These are phyloP conservation scores for Molossus alvarezi DNA, from an alignment of 2,797 vertebrate genomes.

Conservation along the genomic window DNA sequence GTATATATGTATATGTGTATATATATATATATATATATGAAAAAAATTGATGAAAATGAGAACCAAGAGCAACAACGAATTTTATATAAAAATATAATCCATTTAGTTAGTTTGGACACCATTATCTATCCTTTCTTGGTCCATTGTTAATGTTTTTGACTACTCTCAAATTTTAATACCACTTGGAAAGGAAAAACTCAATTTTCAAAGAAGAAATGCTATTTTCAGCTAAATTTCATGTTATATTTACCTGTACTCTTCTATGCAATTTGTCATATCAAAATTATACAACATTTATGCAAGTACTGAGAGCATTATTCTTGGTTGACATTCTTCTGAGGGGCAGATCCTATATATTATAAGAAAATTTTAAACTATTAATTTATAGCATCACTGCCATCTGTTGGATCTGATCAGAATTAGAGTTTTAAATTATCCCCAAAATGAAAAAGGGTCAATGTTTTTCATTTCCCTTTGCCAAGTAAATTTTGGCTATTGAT, in stretches of 20 bases:
- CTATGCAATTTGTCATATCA: slow-evolving; percentile 68
- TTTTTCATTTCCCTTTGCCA: slow-evolving; percentile 2
- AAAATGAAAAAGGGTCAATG: slow-evolving; percentile 38
- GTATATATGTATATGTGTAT: too few species aligned
- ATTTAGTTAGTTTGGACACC: not conserved
- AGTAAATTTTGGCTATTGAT: not conserved
- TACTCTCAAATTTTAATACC: slow-evolving; percentile 15
- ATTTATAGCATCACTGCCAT: slow-evolving; percentile 90
- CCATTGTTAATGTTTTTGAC: not conserved
- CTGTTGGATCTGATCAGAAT: slow-evolving; percentile 89
- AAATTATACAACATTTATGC: slow-evolving; percentile 72
- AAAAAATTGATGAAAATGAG: not conserved
- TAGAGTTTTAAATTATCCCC: slow-evolving; percentile 43
- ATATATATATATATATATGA: too few species aligned
- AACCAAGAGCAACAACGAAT: slow-evolving; percentile 5
- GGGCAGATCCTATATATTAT: not conserved
- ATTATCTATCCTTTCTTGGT: not conserved
- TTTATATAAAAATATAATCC: not conserved
- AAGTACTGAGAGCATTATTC: slow-evolving; percentile 42
- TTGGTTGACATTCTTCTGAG: slow-evolving; percentile 35
- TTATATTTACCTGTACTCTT: slow-evolving; percentile 53
- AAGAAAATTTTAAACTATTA: slow-evolving; percentile 74
- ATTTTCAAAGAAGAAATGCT: slow-evolving; percentile 76
- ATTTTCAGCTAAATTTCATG: slow-evolving; percentile 67
- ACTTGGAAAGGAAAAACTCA: slow-evolving; percentile 55